Conservation (phyloP, 2,113 vertebrate genomes). For the Hymenochirus boettgeri region DNA sequence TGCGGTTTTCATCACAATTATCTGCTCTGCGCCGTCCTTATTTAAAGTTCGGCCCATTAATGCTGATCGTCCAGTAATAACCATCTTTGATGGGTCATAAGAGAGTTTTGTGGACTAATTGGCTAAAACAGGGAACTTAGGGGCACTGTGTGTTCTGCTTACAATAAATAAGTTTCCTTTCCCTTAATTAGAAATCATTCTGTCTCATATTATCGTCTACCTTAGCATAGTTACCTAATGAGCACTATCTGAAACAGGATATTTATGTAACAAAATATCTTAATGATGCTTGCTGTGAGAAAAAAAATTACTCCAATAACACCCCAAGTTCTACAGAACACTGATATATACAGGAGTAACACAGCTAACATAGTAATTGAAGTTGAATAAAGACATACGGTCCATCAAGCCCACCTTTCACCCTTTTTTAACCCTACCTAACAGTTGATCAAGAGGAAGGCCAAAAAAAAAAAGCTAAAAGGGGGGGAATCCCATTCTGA, state of each 20-base stretch:
- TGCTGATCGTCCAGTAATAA: conserved; percentile 47
- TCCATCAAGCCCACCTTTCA: too few relatives aligned
- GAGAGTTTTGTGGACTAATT: conserved; percentile 51
- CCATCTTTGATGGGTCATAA: conserved; percentile 46
- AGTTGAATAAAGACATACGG: too few relatives aligned
- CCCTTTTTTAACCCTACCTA: too few relatives aligned
- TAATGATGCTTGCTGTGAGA: too few relatives aligned
- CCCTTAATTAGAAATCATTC: conserved; percentile 59
- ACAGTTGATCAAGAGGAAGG: too few relatives aligned
- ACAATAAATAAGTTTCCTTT: conserved; percentile 52
- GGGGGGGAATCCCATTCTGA: too few relatives aligned
- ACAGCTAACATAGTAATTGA: too few relatives aligned
- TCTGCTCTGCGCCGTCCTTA: neutral
- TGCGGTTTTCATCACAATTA: neutral
- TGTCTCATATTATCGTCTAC: conserved; percentile 59
- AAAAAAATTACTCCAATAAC: too few relatives aligned
- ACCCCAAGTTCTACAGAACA: too few relatives aligned
- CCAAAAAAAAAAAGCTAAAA: too few relatives aligned
- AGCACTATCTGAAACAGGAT: conserved; percentile 48
- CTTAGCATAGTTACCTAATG: conserved; percentile 56
- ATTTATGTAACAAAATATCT: conserved; percentile 12
- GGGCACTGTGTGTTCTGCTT: conserved; percentile 51
- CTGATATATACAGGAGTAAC: too few relatives aligned
- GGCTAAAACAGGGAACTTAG: conserved; percentile 52
- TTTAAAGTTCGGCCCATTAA: conserved; percentile 39